Conservation (phyloP, 92 coral and sea anemone species). For the Metridium senile region DNA sequence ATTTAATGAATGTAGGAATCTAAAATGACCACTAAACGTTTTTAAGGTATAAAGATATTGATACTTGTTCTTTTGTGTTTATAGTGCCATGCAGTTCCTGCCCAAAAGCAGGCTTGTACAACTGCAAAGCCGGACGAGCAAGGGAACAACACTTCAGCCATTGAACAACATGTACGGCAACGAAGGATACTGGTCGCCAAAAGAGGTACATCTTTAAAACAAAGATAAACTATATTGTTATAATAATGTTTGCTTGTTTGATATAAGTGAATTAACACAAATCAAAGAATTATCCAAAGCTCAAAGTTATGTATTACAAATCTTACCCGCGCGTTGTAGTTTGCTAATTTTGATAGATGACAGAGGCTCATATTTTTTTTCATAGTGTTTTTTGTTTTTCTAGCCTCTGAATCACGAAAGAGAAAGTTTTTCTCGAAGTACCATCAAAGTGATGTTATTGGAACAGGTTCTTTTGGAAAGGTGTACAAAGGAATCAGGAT, state of each 20-base stretch:
- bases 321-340: no score
- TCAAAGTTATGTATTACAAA: neutral
- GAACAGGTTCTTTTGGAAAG: constrained; percentile 20
- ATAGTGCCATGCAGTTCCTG: neutral
- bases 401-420: constrained; percentile 12
- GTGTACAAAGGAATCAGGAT: constrained; percentile 5
- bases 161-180: neutral
- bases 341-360: no score
- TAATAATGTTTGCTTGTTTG: neutral
- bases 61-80: neutral
- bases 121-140: neutral
- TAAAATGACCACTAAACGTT: neutral
- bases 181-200: neutral
- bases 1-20: neutral
- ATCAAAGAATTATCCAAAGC: neutral
- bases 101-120: neutral
- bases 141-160: neutral
- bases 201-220: neutral
- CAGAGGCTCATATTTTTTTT: no score
- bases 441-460: neutral
- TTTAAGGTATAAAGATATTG: neutral
- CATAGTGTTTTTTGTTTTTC: neutral
- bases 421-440: constrained; percentile 1
- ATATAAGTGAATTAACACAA: neutral
- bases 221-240: neutral